These are phyloP conservation scores for Danio kyathit DNA, from an alignment of 2,797 vertebrate genomes.

Conservation along the genomic window DNA sequence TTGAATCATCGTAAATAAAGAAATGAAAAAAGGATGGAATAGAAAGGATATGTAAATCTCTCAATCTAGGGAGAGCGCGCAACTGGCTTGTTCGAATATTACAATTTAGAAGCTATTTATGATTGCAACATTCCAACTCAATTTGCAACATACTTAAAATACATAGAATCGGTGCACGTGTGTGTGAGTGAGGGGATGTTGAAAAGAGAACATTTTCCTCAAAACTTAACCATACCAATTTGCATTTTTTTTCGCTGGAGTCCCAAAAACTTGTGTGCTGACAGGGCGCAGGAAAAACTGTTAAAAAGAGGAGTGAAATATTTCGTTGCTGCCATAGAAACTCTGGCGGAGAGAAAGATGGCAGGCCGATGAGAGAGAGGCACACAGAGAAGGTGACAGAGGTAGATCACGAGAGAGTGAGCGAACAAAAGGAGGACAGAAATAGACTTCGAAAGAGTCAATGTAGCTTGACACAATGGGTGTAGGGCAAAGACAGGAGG, in stretches of 20 bases:
- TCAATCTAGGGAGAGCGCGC: slow-evolving; percentile 2
- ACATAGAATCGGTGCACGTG: not conserved
- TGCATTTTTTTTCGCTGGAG: slow-evolving; percentile 29
- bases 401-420: slow-evolving; percentile 75
- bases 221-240: slow-evolving; percentile 32
- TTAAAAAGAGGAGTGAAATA: slow-evolving; percentile 44
- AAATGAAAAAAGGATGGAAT: slow-evolving; percentile 38
- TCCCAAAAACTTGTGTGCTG: slow-evolving; percentile 30
- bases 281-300: slow-evolving; percentile 23
- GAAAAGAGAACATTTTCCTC: slow-evolving; percentile 10
- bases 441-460: slow-evolving; percentile 61
- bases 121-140: slow-evolving; percentile 42
- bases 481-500: slow-evolving; percentile 56
- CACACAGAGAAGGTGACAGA: slow-evolving; percentile 63
- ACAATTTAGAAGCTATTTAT: slow-evolving; percentile 31
- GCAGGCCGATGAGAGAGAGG: slow-evolving; percentile 60
- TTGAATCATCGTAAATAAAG: slow-evolving; percentile 45
- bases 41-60: slow-evolving; percentile 32
- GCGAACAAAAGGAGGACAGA: slow-evolving; percentile 68
- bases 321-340: slow-evolving; percentile 36
- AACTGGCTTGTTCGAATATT: slow-evolving; percentile 35
- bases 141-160: slow-evolving; percentile 33
- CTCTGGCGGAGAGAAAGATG: slow-evolving; percentile 38
- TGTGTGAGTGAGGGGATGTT: not conserved
- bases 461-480: slow-evolving; percentile 62